Conservation (phyloP, 1,140 invertebrate genomes). For the Triops cancriformis region DNA sequence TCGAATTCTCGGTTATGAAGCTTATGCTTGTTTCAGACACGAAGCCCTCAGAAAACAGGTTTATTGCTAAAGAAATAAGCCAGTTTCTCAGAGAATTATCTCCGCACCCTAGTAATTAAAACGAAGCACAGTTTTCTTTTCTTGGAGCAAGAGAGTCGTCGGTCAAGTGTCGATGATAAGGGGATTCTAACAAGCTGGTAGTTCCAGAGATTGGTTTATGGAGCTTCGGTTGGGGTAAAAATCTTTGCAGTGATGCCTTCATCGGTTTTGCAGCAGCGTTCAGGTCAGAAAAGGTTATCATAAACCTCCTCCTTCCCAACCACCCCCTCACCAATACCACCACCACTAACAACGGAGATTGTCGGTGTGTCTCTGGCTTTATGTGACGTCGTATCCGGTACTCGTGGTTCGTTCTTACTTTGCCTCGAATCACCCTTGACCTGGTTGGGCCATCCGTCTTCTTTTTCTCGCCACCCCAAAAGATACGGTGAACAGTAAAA, state of each 20-base stretch:
- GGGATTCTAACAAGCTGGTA: background rate
- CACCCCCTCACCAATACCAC: background rate
- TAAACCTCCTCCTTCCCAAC: background rate
- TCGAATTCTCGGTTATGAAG: too few species aligned
- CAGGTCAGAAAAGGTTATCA: background rate
- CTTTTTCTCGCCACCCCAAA: background rate
- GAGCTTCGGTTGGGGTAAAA: background rate
- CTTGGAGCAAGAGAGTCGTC: background rate
- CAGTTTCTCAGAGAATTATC: too few species aligned
- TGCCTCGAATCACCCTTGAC: background rate
- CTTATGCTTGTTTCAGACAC: too few species aligned
- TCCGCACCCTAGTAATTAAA: background rate
- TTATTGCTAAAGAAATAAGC: too few species aligned
- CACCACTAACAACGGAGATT: background rate
- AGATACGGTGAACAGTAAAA: background rate
- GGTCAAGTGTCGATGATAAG: slow-evolving; percentile 5
- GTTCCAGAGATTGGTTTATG: background rate
- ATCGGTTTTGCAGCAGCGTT: slow-evolving; percentile 13
- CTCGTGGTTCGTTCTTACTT: background rate
- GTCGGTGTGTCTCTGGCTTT: background rate
- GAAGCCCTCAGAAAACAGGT: too few species aligned
- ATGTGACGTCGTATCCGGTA: slow-evolving; percentile 7
- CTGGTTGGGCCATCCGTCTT: slow-evolving; percentile 12
- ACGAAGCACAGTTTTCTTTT: background rate
- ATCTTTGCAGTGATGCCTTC: background rate